Evolutionary conservation across 2,113 vertebrate genomes (phyloP).

Genomic region (Plectropomus leopardus): DNA sequence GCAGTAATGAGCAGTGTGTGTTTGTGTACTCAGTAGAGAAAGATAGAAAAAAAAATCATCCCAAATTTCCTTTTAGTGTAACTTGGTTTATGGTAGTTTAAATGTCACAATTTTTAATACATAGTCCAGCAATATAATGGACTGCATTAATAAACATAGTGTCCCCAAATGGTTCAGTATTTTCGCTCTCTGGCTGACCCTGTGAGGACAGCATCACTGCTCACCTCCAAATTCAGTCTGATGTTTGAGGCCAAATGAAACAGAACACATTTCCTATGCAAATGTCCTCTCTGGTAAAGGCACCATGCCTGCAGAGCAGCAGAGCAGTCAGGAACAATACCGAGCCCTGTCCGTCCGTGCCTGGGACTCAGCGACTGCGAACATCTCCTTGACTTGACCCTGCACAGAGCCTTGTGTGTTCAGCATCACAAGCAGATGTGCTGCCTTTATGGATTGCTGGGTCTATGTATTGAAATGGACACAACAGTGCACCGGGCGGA

Average conservation of each 20-base stretch:
- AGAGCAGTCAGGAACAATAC: constrained; percentile 62
- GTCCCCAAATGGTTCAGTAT: not conserved
- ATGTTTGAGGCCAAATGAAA: constrained; percentile 43
- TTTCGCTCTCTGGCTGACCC: constrained; percentile 21
- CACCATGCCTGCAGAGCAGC: constrained; percentile 49
- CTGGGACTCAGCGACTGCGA: constrained; percentile 56
- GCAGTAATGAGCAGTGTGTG: constrained; percentile 1
- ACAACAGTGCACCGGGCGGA: constrained; percentile 46
- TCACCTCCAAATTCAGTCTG: constrained; percentile 45
- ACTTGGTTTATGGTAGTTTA: not conserved
- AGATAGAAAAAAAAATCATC: not conserved
- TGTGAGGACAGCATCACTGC: constrained; percentile 25
- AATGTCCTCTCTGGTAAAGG: constrained; percentile 50
- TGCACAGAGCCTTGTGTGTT: constrained; percentile 70
- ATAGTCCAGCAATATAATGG: not conserved
- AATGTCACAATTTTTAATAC: not conserved
- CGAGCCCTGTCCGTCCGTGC: constrained; percentile 53
- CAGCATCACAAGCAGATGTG: constrained; percentile 77
- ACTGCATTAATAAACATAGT: constrained; percentile 1
- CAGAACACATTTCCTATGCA: constrained; percentile 60
- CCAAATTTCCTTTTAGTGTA: not conserved
- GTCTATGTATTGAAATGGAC: constrained; percentile 54
- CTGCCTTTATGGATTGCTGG: constrained; percentile 56
- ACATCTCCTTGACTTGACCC: constrained; percentile 73
- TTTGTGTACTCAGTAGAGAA: not conserved